These are phyloP conservation scores for Tauraco erythrolophus DNA, from an alignment of 2,113 vertebrate genomes.

Conservation along the genomic window DNA sequence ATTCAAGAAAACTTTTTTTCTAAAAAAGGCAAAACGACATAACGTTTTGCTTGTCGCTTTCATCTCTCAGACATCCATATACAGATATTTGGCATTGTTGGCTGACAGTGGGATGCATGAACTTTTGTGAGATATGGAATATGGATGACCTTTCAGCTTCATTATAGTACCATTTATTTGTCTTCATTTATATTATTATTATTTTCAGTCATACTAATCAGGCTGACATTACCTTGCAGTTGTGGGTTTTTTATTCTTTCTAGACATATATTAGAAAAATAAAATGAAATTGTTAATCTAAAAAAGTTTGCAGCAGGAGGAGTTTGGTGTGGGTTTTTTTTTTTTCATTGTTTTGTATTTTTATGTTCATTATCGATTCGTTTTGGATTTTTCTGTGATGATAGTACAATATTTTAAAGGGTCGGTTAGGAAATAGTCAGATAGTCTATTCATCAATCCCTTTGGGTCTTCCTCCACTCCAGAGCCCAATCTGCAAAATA, in stretches of 20 bases:
- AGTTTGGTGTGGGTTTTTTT: not conserved
- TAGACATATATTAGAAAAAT: not conserved
- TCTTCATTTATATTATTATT: not conserved
- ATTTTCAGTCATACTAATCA: not conserved
- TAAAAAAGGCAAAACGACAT: not conserved
- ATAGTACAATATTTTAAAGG: not conserved
- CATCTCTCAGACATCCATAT: not conserved
- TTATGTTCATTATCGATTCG: not conserved
- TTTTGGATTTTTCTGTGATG: not conserved
- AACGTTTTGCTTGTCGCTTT: not conserved
- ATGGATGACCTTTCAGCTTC: not conserved
- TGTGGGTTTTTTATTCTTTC: not conserved
- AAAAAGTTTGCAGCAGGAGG: not conserved
- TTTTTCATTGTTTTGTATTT: not conserved
- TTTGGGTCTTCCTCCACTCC: not conserved
- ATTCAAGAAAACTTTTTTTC: not conserved
- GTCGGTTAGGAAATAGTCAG: not conserved
- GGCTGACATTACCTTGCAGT: not conserved
- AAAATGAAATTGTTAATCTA: not conserved
- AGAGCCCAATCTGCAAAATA: not conserved
- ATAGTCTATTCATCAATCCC: not conserved
- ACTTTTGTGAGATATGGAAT: not conserved
- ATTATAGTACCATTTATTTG: not conserved
- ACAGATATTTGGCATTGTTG: not conserved
- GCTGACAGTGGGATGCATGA: not conserved